A percentile compares a stretch with the other conserved stretches of the same genome.
Evolutionary conservation across 2,888 invertebrate genomes (phyloP).

Genomic region (Mellilla xanthometata): DNA sequence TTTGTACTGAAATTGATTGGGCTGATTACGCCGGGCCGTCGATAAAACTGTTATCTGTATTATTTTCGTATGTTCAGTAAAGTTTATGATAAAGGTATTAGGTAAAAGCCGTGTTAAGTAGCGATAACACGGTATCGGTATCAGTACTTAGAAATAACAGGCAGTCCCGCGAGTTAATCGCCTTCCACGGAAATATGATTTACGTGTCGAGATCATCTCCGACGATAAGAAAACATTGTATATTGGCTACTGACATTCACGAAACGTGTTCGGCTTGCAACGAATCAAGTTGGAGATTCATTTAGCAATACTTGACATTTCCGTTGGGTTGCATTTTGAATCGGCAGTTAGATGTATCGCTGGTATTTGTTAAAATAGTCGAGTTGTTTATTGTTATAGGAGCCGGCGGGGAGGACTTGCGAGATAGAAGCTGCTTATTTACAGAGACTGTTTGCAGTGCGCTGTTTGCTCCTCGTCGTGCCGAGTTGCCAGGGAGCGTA

Average conservation of each 20-base stretch:
- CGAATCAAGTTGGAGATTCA: slow-evolving; percentile 11
- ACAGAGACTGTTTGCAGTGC: slow-evolving; percentile 58
- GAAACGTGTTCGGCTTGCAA: slow-evolving; percentile 6
- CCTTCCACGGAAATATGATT: slow-evolving; percentile 39
- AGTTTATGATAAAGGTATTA: slow-evolving; percentile 52
- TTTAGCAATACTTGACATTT: slow-evolving; percentile 13
- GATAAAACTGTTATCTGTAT: slow-evolving; percentile 50
- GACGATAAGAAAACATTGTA: slow-evolving; percentile 27
- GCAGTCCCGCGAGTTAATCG: slow-evolving; percentile 43
- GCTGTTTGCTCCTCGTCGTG: slow-evolving; percentile 60
- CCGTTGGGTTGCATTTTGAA: slow-evolving; percentile 5
- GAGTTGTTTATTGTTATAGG: slow-evolving; percentile 25
- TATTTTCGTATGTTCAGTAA: slow-evolving; percentile 59
- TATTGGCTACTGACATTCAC: slow-evolving; percentile 4
- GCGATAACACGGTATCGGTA: slow-evolving; percentile 29
- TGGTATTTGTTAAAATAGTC: slow-evolving; percentile 17
- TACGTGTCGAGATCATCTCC: slow-evolving; percentile 34
- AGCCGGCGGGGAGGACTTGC: slow-evolving; percentile 4
- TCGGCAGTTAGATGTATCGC: slow-evolving; percentile 5
- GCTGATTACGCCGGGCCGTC: slow-evolving; percentile 52
- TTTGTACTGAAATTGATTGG: slow-evolving; percentile 68
- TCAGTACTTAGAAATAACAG: slow-evolving; percentile 39
- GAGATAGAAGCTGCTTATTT: slow-evolving; percentile 59
- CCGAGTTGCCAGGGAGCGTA: slow-evolving; percentile 39
- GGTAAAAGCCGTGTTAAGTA: slow-evolving; percentile 46